Base-by-base conservation (phyloP, 2,113 vertebrate species). In the Rhinopomastus cyanomelas region DNA sequence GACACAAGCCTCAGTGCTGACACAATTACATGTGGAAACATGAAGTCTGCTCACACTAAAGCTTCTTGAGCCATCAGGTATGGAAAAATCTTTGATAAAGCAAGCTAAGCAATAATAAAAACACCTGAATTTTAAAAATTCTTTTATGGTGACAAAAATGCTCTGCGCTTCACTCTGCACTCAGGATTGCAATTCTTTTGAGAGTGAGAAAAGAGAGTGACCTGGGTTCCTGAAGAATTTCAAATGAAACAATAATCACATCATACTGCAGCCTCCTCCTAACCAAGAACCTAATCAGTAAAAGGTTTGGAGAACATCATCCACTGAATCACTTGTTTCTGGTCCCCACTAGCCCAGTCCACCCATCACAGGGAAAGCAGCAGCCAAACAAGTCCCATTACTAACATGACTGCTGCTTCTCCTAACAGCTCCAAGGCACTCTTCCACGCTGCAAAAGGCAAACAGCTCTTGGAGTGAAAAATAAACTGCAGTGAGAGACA, bases 311-410 rank as follows among this genome's bases (percentile, higher is more conserved):
- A 10, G 27, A 87, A 59, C 26, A 4, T 66, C 48, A 56, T 37
- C 42, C 89, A 65, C 56, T 77, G 60, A 87, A 53, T 80, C 37
- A 64, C 29, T 56, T 21, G 19, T 26, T 83, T 64, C 61, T 62
- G 48, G 16, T 15, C 48, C 69, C 71, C 11, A 18, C 8, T 34
- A 82, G 16, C 16, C 11, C 57, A 89, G 39, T 6, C 51, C 25
- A 56, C 20, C 36, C 44, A 77, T 19, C 0, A 0, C 25, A 65
- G 34, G 6, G 8, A 92, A 34, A 75, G 9, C 10, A 16, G 48
- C 42, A 82, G 53, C 30, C 46, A 62, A 77, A 73, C 32, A 48
- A 12, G 10, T 36, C 27, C 30, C 37, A 18, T 46, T 44, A 56
- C 17, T n/a, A 66, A 52, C 3, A 4, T 14, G 18, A 48, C 12